Base-by-base conservation (phyloP, 1,140 invertebrate genomes). In the Drosophila tani region DNA sequence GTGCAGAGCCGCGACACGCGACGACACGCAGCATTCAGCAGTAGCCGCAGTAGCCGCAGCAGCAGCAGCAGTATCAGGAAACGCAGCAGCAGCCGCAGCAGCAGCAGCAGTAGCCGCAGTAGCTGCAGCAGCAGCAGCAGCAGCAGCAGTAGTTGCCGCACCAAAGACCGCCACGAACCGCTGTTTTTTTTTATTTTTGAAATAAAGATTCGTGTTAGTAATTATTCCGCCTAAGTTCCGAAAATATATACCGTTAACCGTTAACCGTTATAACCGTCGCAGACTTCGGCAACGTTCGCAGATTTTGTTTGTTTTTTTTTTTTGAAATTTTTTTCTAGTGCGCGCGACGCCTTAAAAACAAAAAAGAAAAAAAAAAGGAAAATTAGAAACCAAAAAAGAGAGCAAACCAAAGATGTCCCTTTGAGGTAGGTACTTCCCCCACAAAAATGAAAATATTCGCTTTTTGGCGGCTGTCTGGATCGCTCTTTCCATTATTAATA, bases 1-100 rank as follows among this genome's bases (percentile, higher is more conserved):
- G 91, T 85, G 78, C 79, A 92, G 87, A 92, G 81, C 88, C 91
- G 91, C 80, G 82, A 87, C 70, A 82, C 82, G 82, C 83, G 75
- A 86, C 79, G 51, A 69, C 62, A 70, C 74, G 80, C 75, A 51
- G 49, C 49, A 68, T 40, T 55, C 50, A 60, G 50, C 66, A 73
- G 40, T 45, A 64, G 63, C 56, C 68, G 76, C 65, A 75, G 74
- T 41, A 74, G 29, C 56, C 40, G 50, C 58, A 46, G 63, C 59
- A 67, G 59, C 55, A 67, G 51, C 38, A 59, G 68, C 50, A 66
- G 40, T 35, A 56, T 35, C 53, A 56, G 53, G 32, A 55, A 40
- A 15, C 35, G 35, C 35, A 55, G 53, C 45, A 51, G 53, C 53
- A 69, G 53, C 41, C 35, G 63, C 58, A 71, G 70, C 56, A 69